phyloP scores from a whole-genome alignment of 1,140 invertebrate species.

The Drosophila ananassae region DNA sequence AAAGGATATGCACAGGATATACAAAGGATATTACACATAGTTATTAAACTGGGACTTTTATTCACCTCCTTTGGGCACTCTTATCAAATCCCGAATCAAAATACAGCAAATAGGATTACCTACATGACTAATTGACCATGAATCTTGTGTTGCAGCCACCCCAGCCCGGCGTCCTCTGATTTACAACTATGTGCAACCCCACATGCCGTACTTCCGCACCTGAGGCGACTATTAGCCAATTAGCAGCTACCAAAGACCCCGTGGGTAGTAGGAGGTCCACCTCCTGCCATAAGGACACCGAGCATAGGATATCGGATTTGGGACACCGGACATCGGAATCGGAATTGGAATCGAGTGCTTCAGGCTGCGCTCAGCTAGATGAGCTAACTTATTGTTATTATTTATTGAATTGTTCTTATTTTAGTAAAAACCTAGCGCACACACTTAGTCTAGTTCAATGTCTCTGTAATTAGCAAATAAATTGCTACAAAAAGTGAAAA shows the following conservation, averaged over 20 bases:
- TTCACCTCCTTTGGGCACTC: neutral
- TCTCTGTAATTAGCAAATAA: slow-evolving; percentile 65
- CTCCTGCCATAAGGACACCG: slow-evolving; percentile 68
- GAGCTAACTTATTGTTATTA: slow-evolving; percentile 48
- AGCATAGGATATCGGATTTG: slow-evolving; percentile 27
- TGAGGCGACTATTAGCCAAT: slow-evolving; percentile 60
- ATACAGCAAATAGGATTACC: neutral
- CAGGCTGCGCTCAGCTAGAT: slow-evolving; percentile 43
- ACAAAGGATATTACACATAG: too few species aligned
- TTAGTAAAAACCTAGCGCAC: slow-evolving; percentile 59
- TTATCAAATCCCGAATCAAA: neutral
- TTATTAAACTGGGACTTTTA: too few species aligned
- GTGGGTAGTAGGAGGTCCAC: slow-evolving; percentile 47
- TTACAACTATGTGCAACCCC: slow-evolving; percentile 77
- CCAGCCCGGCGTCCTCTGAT: slow-evolving; percentile 69
- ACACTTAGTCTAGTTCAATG: slow-evolving; percentile 67
- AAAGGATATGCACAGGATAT: too few species aligned
- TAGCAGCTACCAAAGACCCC: slow-evolving; percentile 69
- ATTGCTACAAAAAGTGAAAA: slow-evolving; percentile 73
- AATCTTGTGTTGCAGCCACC: slow-evolving; percentile 53
- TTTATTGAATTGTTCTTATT: slow-evolving; percentile 64
- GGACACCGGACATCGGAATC: slow-evolving; percentile 11
- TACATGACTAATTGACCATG: slow-evolving; percentile 22
- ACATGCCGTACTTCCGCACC: slow-evolving; percentile 71
- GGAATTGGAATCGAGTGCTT: slow-evolving; percentile 41